These are phyloP conservation scores for Phaethon lepturus DNA, from an alignment of 2,113 vertebrate genomes.

Conservation along the genomic window DNA sequence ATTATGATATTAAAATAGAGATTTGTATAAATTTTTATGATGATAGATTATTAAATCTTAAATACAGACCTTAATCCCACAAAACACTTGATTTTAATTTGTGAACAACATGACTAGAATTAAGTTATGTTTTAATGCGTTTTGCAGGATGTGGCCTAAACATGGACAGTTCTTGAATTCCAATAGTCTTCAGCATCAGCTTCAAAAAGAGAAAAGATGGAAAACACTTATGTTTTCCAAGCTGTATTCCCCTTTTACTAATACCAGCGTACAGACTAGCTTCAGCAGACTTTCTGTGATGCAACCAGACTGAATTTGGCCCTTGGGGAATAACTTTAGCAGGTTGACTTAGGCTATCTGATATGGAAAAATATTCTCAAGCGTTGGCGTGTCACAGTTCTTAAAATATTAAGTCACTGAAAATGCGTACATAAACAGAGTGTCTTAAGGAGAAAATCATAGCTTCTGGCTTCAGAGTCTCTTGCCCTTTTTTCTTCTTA, in stretches of 20 bases:
- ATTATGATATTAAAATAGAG: neutral
- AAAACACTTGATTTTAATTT: neutral
- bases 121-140: neutral
- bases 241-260: neutral
- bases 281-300: neutral
- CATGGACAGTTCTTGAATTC: neutral
- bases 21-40: neutral
- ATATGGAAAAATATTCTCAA: neutral
- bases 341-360: neutral
- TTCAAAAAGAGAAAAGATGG: neutral
- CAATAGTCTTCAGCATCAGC: neutral
- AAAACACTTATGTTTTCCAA: neutral
- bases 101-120: neutral
- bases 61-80: neutral
- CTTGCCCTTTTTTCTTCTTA: neutral
- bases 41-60: neutral
- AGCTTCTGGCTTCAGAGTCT: neutral
- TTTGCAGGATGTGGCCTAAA: neutral
- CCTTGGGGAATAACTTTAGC: neutral
- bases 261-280: neutral
- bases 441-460: neutral
- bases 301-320: neutral
- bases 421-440: constrained; percentile 28
- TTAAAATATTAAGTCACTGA: constrained; percentile 58
- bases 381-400: constrained; percentile 18